These are phyloP conservation scores for Ceramica pisi DNA, from an alignment of 2,888 invertebrate species.

Conservation along the genomic window DNA sequence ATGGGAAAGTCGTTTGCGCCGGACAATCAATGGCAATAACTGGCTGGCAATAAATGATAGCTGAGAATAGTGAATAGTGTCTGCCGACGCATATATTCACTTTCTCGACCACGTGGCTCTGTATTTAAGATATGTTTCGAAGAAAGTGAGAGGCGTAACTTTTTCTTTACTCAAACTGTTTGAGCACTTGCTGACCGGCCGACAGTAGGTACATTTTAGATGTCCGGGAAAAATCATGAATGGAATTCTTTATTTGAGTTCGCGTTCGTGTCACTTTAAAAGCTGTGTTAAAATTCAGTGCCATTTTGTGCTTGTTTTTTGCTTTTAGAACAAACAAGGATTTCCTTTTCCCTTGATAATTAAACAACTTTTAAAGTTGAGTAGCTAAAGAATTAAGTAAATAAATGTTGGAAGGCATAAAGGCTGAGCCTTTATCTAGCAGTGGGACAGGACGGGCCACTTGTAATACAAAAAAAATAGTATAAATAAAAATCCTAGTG, in stretches of 20 bases:
- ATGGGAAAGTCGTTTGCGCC: slow-evolving; percentile 78
- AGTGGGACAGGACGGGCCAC: too few species aligned
- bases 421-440: too few species aligned
- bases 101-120: slow-evolving; percentile 83
- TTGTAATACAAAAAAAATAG: too few species aligned
- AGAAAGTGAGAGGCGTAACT: slow-evolving; percentile 87
- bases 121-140: slow-evolving; percentile 80
- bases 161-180: slow-evolving; percentile 86
- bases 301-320: slow-evolving; percentile 1
- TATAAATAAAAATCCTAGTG: background rate
- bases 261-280: slow-evolving; percentile 12
- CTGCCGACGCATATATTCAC: slow-evolving; percentile 80
- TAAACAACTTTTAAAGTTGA: slow-evolving; percentile 18
- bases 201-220: slow-evolving; percentile 44
- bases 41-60: slow-evolving; percentile 73
- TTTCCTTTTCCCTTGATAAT: slow-evolving; percentile 21
- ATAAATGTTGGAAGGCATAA: too few species aligned
- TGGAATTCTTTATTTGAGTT: slow-evolving; percentile 50
- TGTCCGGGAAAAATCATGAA: slow-evolving; percentile 56
- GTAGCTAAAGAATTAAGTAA: background rate
- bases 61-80: slow-evolving; percentile 71
- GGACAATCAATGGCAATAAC: slow-evolving; percentile 75
- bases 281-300: slow-evolving; percentile 17
- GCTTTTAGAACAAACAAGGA: slow-evolving; percentile 23
- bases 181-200: slow-evolving; percentile 69